Base-by-base conservation (phyloP, 2,888 invertebrate species). In the Acrobeloides nanus region DNA sequence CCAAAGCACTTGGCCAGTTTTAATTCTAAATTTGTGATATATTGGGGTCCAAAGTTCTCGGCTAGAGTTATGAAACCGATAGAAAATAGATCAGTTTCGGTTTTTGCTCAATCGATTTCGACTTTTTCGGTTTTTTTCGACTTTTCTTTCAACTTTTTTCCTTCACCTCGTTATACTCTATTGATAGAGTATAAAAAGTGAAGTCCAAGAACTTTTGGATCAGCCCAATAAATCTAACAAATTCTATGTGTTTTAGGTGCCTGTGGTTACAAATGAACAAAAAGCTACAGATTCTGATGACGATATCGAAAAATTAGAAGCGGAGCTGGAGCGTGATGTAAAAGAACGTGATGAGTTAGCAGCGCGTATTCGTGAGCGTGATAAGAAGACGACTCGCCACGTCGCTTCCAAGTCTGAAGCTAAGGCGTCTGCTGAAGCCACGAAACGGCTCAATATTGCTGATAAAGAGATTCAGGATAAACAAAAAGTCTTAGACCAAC, bases 291-390 rank as follows among this genome's bases (percentile, higher is more conserved):
- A 48, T 10, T 60, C 60, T 24, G 63, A 64, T 26, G 43, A 42
- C 33, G 66, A 66, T 44, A 54, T 61, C 12, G 64, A 67, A 7
- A 60, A 48, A 34, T 60, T 64, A 39, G 57, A 65, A 40, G 51
- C 42, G 18, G 52, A 51, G 17, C 40, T 57, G 20, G 60, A 64
- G 23, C 34, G 44, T n/a, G 65, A 65, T 33, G 55, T 54, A 3
- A 33, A 48, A 18, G 90, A 92, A 75, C 81, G 95, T 62, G 95
- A 97, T 78, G 92, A 87, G 73, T 92, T 97, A 77, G 84, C 89
- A 0, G 84, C 83, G 60, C 80, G 97, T 46, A 79, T 97, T 0
- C 86, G 86, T 70, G 80, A 84, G 67, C 85, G 85, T 61, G 95
- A 97, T 81, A 87, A 89, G 75, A 83, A 83, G 10, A 86, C 84